Evolutionary conservation across 37 sponge, comb jelly and placozoan species (phyloP).

Genomic region (Spongia lamella): DNA sequence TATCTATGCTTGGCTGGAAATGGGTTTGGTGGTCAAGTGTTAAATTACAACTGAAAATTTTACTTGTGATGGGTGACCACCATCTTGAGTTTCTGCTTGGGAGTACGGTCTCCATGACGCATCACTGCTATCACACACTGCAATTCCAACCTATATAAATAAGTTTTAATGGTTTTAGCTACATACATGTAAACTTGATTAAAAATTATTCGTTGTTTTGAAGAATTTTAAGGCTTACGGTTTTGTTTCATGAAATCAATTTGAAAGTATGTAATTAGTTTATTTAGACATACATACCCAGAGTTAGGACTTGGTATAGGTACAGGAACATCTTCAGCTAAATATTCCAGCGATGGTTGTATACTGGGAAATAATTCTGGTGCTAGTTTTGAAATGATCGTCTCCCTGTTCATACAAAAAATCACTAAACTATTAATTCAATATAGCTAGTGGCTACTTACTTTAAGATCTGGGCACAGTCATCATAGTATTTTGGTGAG

Average conservation of each 20-base stretch:
- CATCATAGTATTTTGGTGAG: slow-evolving; percentile 93
- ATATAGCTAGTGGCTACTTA: slow-evolving; percentile 30
- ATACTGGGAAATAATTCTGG: slow-evolving; percentile 62
- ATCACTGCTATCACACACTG: slow-evolving; percentile 90
- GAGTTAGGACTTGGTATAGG: slow-evolving; percentile 28
- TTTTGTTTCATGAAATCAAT: too few relatives aligned
- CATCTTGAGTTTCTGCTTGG: slow-evolving; percentile 97
- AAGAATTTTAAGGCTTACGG: too few relatives aligned
- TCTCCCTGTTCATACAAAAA: slow-evolving; percentile 32
- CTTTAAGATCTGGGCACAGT: slow-evolving; percentile 89
- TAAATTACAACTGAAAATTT: too few relatives aligned
- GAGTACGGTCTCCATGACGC: slow-evolving; percentile 94
- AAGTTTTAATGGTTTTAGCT: neutral
- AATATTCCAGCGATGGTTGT: slow-evolving; percentile 45
- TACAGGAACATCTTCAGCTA: slow-evolving; percentile 44
- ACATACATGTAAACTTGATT: too few relatives aligned
- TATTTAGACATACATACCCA: too few relatives aligned
- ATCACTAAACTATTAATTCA: neutral
- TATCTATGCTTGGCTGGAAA: too few relatives aligned
- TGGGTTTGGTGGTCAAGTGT: too few relatives aligned
- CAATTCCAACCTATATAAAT: slow-evolving; percentile 63
- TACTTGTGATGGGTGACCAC: slow-evolving; percentile 61
- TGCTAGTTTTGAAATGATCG: slow-evolving; percentile 59
- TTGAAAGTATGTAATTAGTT: too few relatives aligned
- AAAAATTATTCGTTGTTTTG: too few relatives aligned